phyloP scores from a whole-genome alignment of 2,113 vertebrate species.

The Nerophis ophidion region DNA sequence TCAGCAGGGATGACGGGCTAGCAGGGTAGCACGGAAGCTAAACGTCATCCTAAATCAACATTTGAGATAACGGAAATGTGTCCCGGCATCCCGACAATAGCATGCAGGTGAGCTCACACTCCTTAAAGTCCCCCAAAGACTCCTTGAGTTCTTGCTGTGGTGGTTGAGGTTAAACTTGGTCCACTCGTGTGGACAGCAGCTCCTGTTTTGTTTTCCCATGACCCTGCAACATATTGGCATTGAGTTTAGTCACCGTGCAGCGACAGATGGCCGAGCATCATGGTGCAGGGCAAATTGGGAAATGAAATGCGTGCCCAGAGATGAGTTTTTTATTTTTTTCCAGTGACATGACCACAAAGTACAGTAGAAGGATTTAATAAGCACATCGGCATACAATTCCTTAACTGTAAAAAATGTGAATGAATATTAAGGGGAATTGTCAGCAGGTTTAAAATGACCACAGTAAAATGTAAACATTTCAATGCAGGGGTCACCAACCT shows the following conservation, averaged over 20 bases:
- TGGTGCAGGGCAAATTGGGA: constrained; percentile 70
- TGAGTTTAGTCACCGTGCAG: constrained; percentile 57
- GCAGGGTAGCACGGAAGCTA: constrained; percentile 34
- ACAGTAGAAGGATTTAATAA: constrained; percentile 2
- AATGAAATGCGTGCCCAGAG: constrained; percentile 59
- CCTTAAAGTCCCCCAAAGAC: neutral
- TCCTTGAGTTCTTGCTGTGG: neutral
- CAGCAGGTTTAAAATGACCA: too few relatives aligned
- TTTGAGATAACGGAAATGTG: constrained; percentile 3
- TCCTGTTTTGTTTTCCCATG: constrained; percentile 65
- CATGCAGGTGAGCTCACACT: constrained; percentile 6
- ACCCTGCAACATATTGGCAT: constrained; percentile 70
- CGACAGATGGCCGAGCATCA: constrained; percentile 77
- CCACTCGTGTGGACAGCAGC: constrained; percentile 51
- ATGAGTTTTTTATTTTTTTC: constrained; percentile 33
- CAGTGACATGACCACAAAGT: constrained; percentile 30
- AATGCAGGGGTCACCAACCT: too few relatives aligned
- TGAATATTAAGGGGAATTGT: too few relatives aligned
- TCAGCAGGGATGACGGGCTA: constrained; percentile 44
- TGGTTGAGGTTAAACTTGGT: constrained; percentile 18
- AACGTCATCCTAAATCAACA: constrained; percentile 24
- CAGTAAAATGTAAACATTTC: too few relatives aligned
- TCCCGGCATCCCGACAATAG: neutral
- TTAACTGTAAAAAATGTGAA: neutral
- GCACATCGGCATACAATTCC: neutral